A percentile compares a stretch with the other conserved stretches of the same genome.
phyloP scores from a whole-genome alignment of 2,797 vertebrate species.

The Coregonus suidteri region DNA sequence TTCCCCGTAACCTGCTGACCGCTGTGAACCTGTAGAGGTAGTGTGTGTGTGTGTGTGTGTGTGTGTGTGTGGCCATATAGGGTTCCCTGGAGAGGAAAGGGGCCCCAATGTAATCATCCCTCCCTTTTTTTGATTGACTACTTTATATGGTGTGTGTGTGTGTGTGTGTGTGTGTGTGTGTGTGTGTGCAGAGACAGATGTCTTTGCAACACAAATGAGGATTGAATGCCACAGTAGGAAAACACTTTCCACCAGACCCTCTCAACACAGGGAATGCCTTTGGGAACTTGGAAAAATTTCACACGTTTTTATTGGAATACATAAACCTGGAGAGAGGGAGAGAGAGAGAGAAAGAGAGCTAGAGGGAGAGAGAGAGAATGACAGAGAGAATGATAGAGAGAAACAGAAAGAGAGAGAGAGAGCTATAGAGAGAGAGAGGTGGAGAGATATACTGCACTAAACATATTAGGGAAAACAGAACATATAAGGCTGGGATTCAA shows the following conservation, averaged over 20 bases:
- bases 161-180: constrained; percentile 1
- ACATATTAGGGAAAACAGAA: no score
- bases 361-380: no score
- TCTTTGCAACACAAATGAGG: constrained; percentile 44
- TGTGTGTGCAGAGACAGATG: constrained; percentile 20
- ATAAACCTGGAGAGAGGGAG: neutral
- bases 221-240: constrained; percentile 45
- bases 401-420: no score
- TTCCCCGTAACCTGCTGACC: constrained; percentile 26
- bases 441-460: no score
- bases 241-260: constrained; percentile 28
- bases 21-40: constrained; percentile 21
- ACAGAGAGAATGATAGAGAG: no score
- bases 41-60: neutral
- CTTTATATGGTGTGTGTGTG: constrained; percentile 40
- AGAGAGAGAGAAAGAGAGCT: no score
- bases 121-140: constrained; percentile 39
- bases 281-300: constrained; percentile 36
- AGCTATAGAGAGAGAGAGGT: no score
- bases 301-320: constrained; percentile 26
- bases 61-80: neutral
- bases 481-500: no score
- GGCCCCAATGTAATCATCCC: constrained; percentile 41
- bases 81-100: constrained; percentile 23
- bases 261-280: constrained; percentile 21